Conservation (phyloP, 1,140 invertebrate genomes). For the Drosophila kikkawai region DNA sequence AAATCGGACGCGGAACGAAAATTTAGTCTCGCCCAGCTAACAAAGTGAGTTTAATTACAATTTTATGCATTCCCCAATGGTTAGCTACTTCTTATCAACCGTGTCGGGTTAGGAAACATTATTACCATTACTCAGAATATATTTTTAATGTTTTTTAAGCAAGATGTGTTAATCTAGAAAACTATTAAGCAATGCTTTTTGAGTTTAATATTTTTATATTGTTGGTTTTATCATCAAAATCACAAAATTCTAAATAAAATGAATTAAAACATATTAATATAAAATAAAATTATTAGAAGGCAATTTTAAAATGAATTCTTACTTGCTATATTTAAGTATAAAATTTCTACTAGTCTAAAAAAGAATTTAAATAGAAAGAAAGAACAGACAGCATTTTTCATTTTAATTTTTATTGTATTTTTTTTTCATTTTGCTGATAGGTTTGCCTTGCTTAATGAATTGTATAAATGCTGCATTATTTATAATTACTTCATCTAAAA, state of each 20-base stretch:
- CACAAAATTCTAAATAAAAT: no score
- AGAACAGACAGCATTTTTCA: neutral
- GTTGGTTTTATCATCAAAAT: no score
- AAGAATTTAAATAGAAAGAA: no score
- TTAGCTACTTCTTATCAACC: neutral
- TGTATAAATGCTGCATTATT: neutral
- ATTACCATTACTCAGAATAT: neutral
- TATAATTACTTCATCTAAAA: neutral
- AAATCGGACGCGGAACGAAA: constrained; percentile 78
- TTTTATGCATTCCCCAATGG: constrained; percentile 23
- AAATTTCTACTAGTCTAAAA: no score
- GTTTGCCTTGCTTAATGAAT: no score
- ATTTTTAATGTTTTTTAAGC: neutral
- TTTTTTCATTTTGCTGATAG: neutral
- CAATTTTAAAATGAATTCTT: neutral
- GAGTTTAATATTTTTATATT: neutral
- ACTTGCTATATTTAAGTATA: no score
- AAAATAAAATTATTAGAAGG: neutral
- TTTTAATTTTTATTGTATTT: neutral
- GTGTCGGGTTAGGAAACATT: neutral
- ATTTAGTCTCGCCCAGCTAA: constrained; percentile 81
- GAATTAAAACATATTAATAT: neutral
- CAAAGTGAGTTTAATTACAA: constrained; percentile 64
- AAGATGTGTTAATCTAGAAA: neutral
- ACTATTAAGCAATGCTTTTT: neutral